Evolutionary conservation across 2,888 invertebrate genomes (phyloP), one percentile per base, ranked within the genome.

Genomic region (Metellina segmentata): DNA sequence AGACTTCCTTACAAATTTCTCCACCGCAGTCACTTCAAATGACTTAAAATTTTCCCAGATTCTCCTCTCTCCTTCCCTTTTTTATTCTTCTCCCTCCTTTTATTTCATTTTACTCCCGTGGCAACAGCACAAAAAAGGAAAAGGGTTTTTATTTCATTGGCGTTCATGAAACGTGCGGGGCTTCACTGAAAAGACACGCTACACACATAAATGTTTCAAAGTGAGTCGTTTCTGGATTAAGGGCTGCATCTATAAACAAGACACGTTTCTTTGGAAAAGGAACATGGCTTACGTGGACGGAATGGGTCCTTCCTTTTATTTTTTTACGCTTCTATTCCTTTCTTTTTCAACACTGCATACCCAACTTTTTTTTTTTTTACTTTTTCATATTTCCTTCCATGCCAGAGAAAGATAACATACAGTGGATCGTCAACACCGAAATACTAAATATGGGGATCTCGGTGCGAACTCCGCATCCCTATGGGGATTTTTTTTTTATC

Each of bases 91-190:
- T 7, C 49, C 77, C 9, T 7, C 49, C 16, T 82, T 61, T 81
- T 16, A 51, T 77, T 69, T 11, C 4, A 20, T 61, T 71, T 70
- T 77, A n/a, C 19, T 49, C n/a, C n/a, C 7, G 71, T 71, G 71
- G 82, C 82, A 82, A 82, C 82, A 82, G 49, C 74, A 49, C 8
- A 61, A 9, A 61, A 61, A 61, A 34, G 34, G 34, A 9, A 61
- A 61, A 49, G 48, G 77, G 77, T 70, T 87, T 90, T 91, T 91
- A 91, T 91, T 91, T 91, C 91, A 91, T 91, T 87, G 91, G 86
- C 91, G 53, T 77, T 70, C 86, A 86, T 91, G 81, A 87, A 78
- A 91, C 91, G 91, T 91, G 91, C 81, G 19, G 6, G 72, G 91
- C 86, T 72, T 91, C 86, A 74, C 74, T 85, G 86, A 86, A 86